phyloP scores from a whole-genome alignment of 2,888 invertebrate species.

The Lasioglossum lativentre region DNA sequence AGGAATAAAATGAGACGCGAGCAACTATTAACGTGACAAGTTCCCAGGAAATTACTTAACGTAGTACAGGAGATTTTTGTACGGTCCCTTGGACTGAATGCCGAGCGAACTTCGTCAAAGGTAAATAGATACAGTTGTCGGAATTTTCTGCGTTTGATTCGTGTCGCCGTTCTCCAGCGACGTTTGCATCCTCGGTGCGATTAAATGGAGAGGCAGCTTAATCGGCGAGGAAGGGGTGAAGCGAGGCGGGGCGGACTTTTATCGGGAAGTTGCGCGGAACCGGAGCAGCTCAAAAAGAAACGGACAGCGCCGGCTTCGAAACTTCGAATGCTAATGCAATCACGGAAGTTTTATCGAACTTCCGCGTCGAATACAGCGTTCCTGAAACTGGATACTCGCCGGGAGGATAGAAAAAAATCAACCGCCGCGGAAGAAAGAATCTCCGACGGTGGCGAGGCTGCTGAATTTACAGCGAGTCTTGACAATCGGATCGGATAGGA shows the following conservation, averaged over 20 bases:
- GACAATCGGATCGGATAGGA: conserved; percentile 13
- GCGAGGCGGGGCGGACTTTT: conserved; percentile 3
- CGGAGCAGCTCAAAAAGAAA: conserved; percentile 20
- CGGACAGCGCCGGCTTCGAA: conserved; percentile 22
- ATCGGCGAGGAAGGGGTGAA: conserved; percentile 18
- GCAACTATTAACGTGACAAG: not conserved
- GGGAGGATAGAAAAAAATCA: not conserved
- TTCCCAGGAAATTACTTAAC: not conserved
- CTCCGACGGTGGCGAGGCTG: conserved; percentile 9
- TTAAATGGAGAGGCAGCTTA: conserved; percentile 33
- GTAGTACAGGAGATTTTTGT: not conserved
- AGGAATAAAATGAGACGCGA: not conserved
- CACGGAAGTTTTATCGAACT: conserved; percentile 39
- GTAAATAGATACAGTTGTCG: not conserved
- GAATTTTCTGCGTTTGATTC: not conserved
- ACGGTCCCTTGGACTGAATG: not conserved
- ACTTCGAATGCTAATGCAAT: conserved; percentile 50
- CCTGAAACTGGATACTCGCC: conserved; percentile 15
- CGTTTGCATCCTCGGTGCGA: conserved; percentile 24
- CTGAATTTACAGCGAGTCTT: conserved; percentile 17
- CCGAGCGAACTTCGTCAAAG: not conserved
- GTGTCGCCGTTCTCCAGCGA: not conserved
- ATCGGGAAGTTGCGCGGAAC: conserved; percentile 10
- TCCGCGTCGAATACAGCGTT: conserved; percentile 18
- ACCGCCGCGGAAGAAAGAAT: conserved; percentile 8